Percentiles rank a stretch among this genome's conserved stretches.
These are phyloP conservation scores for Serrognathus titanus DNA, from an alignment of 2,888 invertebrate species.

Conservation along the genomic window DNA sequence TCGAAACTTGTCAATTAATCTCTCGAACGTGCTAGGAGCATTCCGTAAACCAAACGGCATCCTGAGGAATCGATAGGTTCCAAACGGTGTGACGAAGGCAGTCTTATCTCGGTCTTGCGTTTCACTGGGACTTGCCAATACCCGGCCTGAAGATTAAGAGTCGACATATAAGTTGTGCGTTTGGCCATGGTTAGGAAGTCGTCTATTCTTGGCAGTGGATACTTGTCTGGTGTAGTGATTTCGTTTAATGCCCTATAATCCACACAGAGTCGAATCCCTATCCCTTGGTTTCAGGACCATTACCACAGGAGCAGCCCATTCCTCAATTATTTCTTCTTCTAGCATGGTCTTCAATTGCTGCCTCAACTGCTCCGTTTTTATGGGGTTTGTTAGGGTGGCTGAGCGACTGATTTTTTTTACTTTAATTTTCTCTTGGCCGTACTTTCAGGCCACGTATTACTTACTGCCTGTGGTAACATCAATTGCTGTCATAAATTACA, in stretches of 20 bases:
- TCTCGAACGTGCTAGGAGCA: slow-evolving; percentile 29
- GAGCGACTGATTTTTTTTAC: neutral
- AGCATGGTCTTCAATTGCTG: neutral
- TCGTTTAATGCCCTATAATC: slow-evolving; percentile 3
- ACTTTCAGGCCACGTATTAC: too few species aligned
- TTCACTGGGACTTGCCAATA: slow-evolving; percentile 32
- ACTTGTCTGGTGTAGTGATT: neutral
- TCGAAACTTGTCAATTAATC: slow-evolving; percentile 27
- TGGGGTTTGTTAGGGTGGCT: neutral
- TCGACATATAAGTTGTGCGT: neutral
- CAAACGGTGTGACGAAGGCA: slow-evolving; percentile 33
- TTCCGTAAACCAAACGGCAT: slow-evolving; percentile 31
- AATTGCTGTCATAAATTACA: too few species aligned
- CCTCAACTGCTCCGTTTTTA: neutral
- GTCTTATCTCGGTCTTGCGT: slow-evolving; percentile 39
- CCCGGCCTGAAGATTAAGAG: neutral
- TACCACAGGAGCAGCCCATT: neutral
- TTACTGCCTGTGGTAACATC: too few species aligned
- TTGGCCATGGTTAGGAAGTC: neutral
- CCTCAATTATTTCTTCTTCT: neutral
- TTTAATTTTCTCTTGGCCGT: too few species aligned
- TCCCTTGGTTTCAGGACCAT: neutral
- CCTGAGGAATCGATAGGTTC: slow-evolving; percentile 22
- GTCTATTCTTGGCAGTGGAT: slow-evolving; percentile 3
- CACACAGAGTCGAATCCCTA: neutral